Evolutionary conservation across 2,113 vertebrate genomes (phyloP), one percentile per base, ranked within the genome.

Genomic region (Toxostoma redivivum): DNA sequence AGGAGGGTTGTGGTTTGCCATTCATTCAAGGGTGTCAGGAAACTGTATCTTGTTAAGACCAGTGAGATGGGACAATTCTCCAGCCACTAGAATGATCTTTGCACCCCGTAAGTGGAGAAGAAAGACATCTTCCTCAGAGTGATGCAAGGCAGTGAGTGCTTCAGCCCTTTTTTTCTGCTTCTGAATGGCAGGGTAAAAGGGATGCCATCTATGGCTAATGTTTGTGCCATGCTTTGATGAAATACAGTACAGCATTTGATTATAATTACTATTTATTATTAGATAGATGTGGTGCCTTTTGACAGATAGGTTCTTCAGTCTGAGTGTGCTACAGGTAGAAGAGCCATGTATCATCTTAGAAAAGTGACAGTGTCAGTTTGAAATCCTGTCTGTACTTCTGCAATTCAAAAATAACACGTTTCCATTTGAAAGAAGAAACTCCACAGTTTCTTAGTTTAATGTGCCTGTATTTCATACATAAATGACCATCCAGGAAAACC

Each of bases 401-500:
- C 64, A 83, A 60, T 86, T 95, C 71, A 73, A 90, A 95, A 88
- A 77, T 50, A 94, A 90, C 72, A 37, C 27, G 78, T 90, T 96
- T 95, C 56, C 56, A 64, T 96, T 90, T 93, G 87, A 96, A 94
- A 97, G 87, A 72, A 89, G 15, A 38, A 90, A 78, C 44, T 71
- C 67, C 15, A 77, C 54, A 47, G 47, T 86, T 92, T 84, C 86
- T 92, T 90, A 83, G 50, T 88, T 92, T 83, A 88, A 92, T 90
- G 47, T 74, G 71, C 78, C 40, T 70, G 67, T 90, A 94, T 94
- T 97, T 93, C 91, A 92, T 56, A 76, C 69, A 92, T 64, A 94
- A 92, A 94, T 95, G 94, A 84, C 91, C 84, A 84, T 85, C 28
- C 65, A 78, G 60, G 51, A 83, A 94, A 96, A 92, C 25, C 56